A percentile compares a stretch with the other conserved stretches of the same genome.
Evolutionary conservation across 2,888 invertebrate species (phyloP).

Genomic region (Ormyrus thymus): DNA sequence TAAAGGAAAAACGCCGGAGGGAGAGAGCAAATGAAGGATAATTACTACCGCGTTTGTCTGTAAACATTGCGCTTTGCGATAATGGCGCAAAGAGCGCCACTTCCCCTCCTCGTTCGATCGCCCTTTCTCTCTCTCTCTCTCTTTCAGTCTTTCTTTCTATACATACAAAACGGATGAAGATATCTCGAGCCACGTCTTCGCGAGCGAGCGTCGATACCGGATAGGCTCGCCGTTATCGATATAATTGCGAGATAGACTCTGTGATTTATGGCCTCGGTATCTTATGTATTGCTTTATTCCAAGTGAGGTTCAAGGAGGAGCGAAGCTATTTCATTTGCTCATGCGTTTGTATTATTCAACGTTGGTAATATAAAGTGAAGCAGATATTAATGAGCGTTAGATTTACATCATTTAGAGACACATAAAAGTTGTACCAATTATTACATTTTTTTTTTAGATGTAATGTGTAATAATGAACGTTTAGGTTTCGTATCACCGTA

Average conservation of each 20-base stretch:
- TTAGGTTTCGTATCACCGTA: no score
- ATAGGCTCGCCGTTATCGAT: conserved; percentile 68
- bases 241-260: conserved; percentile 68
- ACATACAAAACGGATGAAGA: conserved; percentile 60
- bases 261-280: conserved; percentile 64
- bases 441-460: no score
- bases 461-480: no score
- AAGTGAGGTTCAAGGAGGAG: conserved; percentile 13
- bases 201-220: conserved; percentile 62
- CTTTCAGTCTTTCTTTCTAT: neutral
- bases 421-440: no score
- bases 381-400: neutral
- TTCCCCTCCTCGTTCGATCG: neutral
- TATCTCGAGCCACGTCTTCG: conserved; percentile 60
- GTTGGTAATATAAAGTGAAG: conserved; percentile 13
- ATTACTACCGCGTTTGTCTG: conserved; percentile 56
- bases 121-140: no score
- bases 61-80: conserved; percentile 52
- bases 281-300: conserved; percentile 57
- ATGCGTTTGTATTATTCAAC: conserved; percentile 19
- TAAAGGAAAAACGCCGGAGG: conserved; percentile 33
- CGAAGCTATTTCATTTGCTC: conserved; percentile 14
- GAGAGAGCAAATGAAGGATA: conserved; percentile 59
- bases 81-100: conserved; percentile 41
- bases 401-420: neutral